Evolutionary conservation across 1,140 invertebrate species (phyloP).

Genomic region (Drosophila baimaii): DNA sequence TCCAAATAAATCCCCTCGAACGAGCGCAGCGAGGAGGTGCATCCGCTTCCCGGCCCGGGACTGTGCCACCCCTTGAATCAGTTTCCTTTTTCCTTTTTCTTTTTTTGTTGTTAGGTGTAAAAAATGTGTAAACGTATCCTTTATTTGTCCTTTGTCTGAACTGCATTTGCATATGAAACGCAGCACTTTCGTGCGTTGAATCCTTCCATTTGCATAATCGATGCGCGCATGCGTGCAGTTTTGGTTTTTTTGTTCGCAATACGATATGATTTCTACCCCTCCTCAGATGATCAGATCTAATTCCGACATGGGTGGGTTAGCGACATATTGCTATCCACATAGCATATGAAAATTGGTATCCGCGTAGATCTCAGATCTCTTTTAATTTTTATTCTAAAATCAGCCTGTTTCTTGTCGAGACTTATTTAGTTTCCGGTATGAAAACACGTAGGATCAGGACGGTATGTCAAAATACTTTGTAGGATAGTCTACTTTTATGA

Average conservation of each 20-base stretch:
- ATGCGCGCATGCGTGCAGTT: slow-evolving; percentile 77
- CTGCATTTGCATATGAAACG: slow-evolving; percentile 78
- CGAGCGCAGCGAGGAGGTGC: slow-evolving; percentile 53
- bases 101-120: slow-evolving; percentile 75
- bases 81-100: slow-evolving; percentile 15
- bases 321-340: slow-evolving; percentile 26
- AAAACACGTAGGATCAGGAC: too few relatives aligned
- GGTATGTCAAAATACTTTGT: too few relatives aligned
- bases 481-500: too few relatives aligned
- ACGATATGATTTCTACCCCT: slow-evolving; percentile 30
- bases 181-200: slow-evolving; percentile 40
- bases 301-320: slow-evolving; percentile 1
- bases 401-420: too few relatives aligned
- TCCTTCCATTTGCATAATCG: slow-evolving; percentile 74
- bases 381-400: too few relatives aligned
- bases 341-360: background rate
- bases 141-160: slow-evolving; percentile 57
- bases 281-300: slow-evolving; percentile 12
- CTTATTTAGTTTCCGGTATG: too few relatives aligned
- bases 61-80: slow-evolving; percentile 48
- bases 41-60: slow-evolving; percentile 21
- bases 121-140: slow-evolving; percentile 79
- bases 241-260: slow-evolving; percentile 20
- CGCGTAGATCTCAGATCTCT: background rate
- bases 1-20: slow-evolving; percentile 62